A percentile compares a stretch with the other conserved stretches of the same genome.
Conservation (phyloP, 2,888 invertebrate species). For the Muscina levida region DNA sequence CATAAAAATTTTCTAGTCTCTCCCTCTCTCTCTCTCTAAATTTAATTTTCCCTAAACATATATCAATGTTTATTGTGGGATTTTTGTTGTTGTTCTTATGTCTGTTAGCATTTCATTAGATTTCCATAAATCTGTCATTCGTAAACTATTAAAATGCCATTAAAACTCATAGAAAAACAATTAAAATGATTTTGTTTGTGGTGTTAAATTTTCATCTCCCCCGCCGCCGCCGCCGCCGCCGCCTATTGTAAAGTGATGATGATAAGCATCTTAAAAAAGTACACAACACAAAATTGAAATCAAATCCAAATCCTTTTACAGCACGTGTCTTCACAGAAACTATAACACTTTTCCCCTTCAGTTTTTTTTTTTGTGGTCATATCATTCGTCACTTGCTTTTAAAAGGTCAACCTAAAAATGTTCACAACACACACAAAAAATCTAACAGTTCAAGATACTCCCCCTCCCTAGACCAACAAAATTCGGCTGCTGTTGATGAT, state of each 20-base stretch:
- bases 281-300: background rate
- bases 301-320: constrained; percentile 24
- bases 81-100: background rate
- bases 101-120: constrained; percentile 6
- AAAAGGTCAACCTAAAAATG: background rate
- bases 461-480: no score
- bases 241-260: background rate
- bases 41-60: background rate
- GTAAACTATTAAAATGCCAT: constrained; percentile 61
- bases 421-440: constrained; percentile 6
- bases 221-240: constrained; percentile 2
- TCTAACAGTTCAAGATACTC: no score
- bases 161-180: constrained; percentile 48
- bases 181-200: constrained; percentile 42
- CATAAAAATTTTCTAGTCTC: background rate
- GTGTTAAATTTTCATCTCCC: background rate
- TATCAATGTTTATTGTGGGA: background rate
- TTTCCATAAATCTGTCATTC: constrained; percentile 59
- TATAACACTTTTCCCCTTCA: background rate
- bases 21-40: background rate
- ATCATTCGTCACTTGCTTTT: constrained; percentile 64
- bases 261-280: background rate
- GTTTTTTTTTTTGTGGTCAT: background rate
- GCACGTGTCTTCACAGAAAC: constrained; percentile 27
- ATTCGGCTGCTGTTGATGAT: background rate